A percentile compares a stretch with the other conserved stretches of the same genome.
These are phyloP conservation scores for Eretmocerus hayati DNA, from an alignment of 2,888 invertebrate genomes.

Conservation along the genomic window DNA sequence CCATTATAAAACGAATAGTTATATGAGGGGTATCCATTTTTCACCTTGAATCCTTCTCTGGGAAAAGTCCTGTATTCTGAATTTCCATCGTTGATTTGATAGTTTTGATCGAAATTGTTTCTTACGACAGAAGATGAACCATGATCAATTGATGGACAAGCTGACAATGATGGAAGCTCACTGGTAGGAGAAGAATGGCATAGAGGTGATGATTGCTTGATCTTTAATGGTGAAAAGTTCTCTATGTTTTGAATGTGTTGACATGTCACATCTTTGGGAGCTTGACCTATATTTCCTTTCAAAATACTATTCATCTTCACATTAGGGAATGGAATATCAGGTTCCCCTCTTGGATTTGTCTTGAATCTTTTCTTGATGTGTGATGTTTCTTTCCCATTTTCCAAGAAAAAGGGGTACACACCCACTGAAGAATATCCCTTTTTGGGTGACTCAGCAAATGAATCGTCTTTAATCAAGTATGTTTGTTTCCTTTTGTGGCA, in stretches of 20 bases:
- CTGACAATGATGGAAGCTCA: too few species aligned
- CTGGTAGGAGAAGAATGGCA: too few species aligned
- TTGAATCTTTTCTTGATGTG: constrained; percentile 5
- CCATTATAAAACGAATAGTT: background rate
- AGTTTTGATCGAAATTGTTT: background rate
- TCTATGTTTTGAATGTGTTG: background rate
- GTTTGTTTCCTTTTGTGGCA: constrained; percentile 15
- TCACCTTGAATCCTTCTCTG: background rate
- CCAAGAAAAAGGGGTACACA: constrained; percentile 6
- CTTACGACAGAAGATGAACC: too few species aligned
- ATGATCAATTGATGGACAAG: too few species aligned
- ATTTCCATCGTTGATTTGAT: background rate
- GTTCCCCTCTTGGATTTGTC: too few species aligned
- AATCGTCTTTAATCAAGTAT: constrained; percentile 13
- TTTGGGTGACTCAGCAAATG: constrained; percentile 7
- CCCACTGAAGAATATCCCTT: background rate
- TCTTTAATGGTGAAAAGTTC: too few species aligned
- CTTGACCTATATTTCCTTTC: constrained; percentile 9
- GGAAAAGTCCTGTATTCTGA: background rate
- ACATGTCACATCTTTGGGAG: background rate
- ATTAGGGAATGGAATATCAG: constrained; percentile 10
- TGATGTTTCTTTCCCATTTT: constrained; percentile 10
- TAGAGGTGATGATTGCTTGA: too few species aligned
- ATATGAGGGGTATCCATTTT: constrained; percentile 5
- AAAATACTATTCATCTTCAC: constrained; percentile 18